A percentile compares a stretch with the other conserved stretches of the same genome.
Evolutionary conservation across 2,113 vertebrate species (phyloP).

Genomic region (Crotalus helleri): DNA sequence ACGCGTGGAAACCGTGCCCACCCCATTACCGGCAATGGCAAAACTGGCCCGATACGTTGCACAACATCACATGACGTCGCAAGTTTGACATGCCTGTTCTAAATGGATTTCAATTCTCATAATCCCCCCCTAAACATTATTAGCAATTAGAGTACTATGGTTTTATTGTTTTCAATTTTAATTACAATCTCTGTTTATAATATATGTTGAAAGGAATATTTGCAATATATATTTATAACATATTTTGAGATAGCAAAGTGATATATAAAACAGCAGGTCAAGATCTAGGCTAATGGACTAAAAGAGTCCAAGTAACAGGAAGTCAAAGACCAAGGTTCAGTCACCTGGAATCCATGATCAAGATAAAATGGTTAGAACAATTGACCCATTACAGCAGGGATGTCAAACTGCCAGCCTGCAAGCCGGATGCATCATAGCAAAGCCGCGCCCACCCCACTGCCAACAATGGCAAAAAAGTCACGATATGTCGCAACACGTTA

Average conservation of each 20-base stretch:
- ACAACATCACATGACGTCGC: no score
- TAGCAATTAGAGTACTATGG: background rate
- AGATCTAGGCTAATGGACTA: background rate
- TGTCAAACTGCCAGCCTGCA: no score
- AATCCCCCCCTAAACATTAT: background rate
- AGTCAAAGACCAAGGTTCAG: background rate
- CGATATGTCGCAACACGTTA: no score
- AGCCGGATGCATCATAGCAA: no score
- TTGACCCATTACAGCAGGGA: background rate
- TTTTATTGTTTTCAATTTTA: background rate
- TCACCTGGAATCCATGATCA: background rate
- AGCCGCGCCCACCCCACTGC: no score
- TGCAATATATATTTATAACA: background rate
- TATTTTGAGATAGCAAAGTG: background rate
- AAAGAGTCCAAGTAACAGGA: background rate
- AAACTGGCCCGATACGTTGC: no score
- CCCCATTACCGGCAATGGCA: no score
- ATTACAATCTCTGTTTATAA: background rate
- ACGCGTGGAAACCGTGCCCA: no score
- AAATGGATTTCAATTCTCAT: background rate
- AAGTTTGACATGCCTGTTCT: no score
- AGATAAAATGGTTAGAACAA: background rate
- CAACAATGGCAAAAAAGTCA: no score
- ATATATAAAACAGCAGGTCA: background rate
- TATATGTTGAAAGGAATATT: background rate